These are phyloP conservation scores for Pipistrellus pygmaeus DNA, from an alignment of 2,797 vertebrate genomes.

Conservation along the genomic window DNA sequence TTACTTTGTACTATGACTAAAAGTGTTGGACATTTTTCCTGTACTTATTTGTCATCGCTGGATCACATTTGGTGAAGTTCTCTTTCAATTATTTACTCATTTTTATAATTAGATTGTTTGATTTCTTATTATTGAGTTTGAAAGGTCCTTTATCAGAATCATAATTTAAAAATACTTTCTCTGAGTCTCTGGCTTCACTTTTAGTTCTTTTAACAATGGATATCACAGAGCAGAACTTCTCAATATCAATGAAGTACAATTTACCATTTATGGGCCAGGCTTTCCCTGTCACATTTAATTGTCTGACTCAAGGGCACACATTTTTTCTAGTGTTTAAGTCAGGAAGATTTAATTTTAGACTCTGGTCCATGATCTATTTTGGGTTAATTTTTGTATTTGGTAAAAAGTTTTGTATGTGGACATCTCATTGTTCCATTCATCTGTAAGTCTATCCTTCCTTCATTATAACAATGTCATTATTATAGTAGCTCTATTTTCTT, in stretches of 20 bases:
- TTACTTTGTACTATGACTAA: background rate
- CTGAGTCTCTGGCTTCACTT: background rate
- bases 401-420: background rate
- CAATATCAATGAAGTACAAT: background rate
- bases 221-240: background rate
- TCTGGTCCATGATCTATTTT: background rate
- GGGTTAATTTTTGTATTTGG: background rate
- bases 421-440: background rate
- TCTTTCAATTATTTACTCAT: background rate
- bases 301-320: background rate
- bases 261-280: background rate
- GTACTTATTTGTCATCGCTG: background rate
- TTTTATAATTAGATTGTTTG: background rate
- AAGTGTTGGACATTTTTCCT: background rate
- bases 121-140: background rate
- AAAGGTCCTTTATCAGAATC: background rate
- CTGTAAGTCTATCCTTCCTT: background rate
- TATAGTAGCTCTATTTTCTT: background rate
- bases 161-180: background rate
- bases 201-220: background rate
- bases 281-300: background rate
- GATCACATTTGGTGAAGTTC: background rate
- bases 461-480: background rate
- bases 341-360: background rate
- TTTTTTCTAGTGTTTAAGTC: background rate